A percentile compares a stretch with the other conserved stretches of the same genome.
phyloP scores from a whole-genome alignment of 2,888 invertebrate genomes.

The Ferrisia virgata region DNA sequence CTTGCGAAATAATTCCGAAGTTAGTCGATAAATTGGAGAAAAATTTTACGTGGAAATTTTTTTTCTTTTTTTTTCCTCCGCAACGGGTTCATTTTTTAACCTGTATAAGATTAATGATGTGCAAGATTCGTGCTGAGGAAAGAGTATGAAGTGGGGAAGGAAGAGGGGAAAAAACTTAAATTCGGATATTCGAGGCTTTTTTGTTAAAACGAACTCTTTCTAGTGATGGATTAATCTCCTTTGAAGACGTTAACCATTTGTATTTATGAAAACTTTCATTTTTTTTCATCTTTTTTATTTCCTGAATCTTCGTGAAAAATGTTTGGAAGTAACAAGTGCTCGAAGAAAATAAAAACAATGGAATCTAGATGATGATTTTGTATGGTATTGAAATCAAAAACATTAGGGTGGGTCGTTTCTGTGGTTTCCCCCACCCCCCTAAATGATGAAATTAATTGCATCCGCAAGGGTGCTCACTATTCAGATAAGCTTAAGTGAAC shows the following conservation, averaged over 20 bases:
- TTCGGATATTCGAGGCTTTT: neutral
- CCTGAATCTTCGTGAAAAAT: neutral
- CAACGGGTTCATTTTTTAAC: neutral
- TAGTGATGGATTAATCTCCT: neutral
- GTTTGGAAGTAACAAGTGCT: neutral
- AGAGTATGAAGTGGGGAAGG: too few relatives aligned
- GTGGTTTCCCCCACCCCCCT: too few relatives aligned
- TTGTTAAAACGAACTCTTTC: neutral
- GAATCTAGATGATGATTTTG: neutral
- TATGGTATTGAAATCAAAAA: too few relatives aligned
- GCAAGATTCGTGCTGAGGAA: neutral
- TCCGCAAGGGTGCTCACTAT: too few relatives aligned
- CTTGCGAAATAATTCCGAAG: neutral
- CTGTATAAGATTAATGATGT: neutral
- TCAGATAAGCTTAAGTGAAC: too few relatives aligned
- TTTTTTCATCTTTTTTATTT: neutral
- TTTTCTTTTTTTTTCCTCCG: neutral
- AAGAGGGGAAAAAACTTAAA: neutral
- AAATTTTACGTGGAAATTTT: neutral
- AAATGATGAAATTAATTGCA: too few relatives aligned
- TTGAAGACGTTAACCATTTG: neutral
- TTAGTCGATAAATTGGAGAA: neutral
- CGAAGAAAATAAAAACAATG: neutral
- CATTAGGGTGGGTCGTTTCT: too few relatives aligned
- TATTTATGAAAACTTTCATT: neutral